Evolutionary conservation across 2,113 vertebrate species (phyloP).

Genomic region (Serilophus lunatus): DNA sequence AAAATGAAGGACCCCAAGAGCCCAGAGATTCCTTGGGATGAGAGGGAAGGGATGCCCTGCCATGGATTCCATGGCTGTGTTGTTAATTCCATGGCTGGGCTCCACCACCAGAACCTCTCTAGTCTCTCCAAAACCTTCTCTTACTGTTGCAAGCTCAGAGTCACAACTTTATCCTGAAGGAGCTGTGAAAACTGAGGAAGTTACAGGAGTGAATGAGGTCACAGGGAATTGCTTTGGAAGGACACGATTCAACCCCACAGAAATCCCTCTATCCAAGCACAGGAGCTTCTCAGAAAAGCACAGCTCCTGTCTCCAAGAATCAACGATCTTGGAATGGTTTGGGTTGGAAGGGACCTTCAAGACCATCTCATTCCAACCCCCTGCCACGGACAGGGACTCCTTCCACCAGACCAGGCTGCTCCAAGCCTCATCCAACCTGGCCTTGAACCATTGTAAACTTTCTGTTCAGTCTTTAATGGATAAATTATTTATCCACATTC

Average conservation of each 20-base stretch:
- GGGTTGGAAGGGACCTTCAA: background rate
- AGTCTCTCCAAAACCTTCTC: conserved; percentile 9
- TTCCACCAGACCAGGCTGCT: too few relatives aligned
- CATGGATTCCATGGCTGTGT: background rate
- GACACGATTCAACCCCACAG: background rate
- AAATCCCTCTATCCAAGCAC: background rate
- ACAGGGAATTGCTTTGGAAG: background rate
- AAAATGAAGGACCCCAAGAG: background rate
- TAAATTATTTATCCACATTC: background rate
- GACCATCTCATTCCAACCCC: background rate
- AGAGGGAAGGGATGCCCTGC: background rate
- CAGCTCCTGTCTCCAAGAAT: background rate
- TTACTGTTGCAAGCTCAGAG: background rate
- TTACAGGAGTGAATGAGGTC: background rate
- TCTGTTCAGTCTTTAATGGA: background rate
- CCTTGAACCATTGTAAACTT: background rate
- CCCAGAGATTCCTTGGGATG: background rate
- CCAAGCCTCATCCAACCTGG: background rate
- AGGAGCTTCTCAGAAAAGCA: background rate
- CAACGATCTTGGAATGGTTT: too few relatives aligned
- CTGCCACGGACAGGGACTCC: background rate
- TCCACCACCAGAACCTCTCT: background rate
- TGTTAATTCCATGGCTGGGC: too few relatives aligned
- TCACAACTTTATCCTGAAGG: background rate
- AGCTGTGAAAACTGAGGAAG: background rate